Evolutionary conservation across 2,888 invertebrate species (phyloP).

Genomic region (Sycophila texana): DNA sequence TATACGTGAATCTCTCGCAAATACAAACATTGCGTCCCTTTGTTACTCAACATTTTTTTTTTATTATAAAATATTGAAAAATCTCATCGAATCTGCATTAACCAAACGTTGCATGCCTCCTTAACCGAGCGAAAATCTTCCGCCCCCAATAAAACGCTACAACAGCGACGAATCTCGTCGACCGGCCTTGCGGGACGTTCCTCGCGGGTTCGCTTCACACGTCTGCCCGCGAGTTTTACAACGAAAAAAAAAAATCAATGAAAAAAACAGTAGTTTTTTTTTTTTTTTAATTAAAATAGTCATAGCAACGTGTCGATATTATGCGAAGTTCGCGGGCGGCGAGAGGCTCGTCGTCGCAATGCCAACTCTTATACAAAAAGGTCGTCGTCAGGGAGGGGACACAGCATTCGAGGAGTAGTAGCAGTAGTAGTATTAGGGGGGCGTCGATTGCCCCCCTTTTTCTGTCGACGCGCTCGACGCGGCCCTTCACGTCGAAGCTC

Average conservation of each 20-base stretch:
- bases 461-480: conserved; percentile 44
- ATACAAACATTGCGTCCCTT: no score
- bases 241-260: conserved; percentile 14
- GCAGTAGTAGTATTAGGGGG: background rate
- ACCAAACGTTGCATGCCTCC: no score
- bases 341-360: background rate
- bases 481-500: background rate
- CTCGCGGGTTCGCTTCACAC: conserved; percentile 30
- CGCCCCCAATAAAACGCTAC: background rate
- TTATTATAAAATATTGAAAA: no score
- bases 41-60: no score
- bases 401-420: background rate
- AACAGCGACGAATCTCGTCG: conserved; percentile 22
- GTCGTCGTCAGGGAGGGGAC: conserved; percentile 7
- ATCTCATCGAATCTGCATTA: no score
- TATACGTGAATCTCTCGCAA: no score
- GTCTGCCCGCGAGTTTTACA: conserved; percentile 20
- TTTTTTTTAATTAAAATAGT: conserved; percentile 6
- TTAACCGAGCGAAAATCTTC: no score
- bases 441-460: conserved; percentile 2
- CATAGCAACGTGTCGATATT: conserved; percentile 37
- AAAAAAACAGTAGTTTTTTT: conserved; percentile 20
- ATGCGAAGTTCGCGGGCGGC: conserved; percentile 43
- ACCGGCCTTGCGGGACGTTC: conserved; percentile 21
- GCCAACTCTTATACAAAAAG: conserved; percentile 17